Evolutionary conservation across 2,888 invertebrate species (phyloP).

Genomic region (Xestoiulus laeticollis): DNA sequence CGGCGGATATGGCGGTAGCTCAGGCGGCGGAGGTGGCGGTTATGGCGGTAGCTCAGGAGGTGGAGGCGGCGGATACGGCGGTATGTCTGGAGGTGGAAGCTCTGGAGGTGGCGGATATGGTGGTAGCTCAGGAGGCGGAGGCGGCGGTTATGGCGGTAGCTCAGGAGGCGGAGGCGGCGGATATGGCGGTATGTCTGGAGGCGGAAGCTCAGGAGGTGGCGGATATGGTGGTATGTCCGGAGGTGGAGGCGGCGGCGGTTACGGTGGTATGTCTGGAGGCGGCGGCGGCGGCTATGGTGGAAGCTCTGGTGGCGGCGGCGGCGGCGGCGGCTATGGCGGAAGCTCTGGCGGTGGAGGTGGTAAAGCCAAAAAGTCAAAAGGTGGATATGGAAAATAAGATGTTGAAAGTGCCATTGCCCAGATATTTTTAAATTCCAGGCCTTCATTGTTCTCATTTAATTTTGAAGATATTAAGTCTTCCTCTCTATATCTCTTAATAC

Average conservation of each 20-base stretch:
- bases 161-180: not conserved
- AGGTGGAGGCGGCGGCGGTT: not conserved
- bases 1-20: not conserved
- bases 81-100: not conserved
- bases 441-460: slow-evolving; percentile 13
- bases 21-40: not conserved
- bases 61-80: not conserved
- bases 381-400: slow-evolving; percentile 29
- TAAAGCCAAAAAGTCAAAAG: slow-evolving; percentile 31
- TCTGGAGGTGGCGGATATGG: not conserved
- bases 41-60: not conserved
- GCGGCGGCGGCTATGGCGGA: not conserved
- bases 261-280: not conserved
- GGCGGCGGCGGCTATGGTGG: slow-evolving; percentile 31
- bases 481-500: not conserved
- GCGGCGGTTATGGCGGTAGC: not conserved
- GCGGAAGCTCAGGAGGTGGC: not conserved
- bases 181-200: not conserved
- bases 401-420: slow-evolving; percentile 2
- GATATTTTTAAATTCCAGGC: not conserved
- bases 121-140: not conserved
- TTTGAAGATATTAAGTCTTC: not conserved
- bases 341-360: not conserved
- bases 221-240: slow-evolving; percentile 39
- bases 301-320: not conserved